Evolutionary conservation across 2,797 vertebrate genomes (phyloP).

Genomic region (Poecilia gillii): DNA sequence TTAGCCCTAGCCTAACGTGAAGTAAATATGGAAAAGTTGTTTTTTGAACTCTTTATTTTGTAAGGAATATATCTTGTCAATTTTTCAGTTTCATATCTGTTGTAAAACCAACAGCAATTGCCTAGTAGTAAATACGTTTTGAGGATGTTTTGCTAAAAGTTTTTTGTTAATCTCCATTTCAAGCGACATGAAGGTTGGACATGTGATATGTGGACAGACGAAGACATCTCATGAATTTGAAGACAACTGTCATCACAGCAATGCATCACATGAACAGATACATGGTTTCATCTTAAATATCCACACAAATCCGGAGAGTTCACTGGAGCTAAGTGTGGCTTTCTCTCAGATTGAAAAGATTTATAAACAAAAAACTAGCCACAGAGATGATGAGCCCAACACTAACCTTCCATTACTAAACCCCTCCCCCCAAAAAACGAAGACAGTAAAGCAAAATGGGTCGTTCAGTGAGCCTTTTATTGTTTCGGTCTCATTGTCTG

Average conservation of each 20-base stretch:
- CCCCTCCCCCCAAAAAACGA: background rate
- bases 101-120: background rate
- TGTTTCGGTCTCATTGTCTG: background rate
- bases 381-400: slow-evolving; percentile 17
- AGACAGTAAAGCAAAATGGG: slow-evolving; percentile 7
- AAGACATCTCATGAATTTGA: background rate
- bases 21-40: background rate
- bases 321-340: slow-evolving; percentile 19
- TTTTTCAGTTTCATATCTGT: background rate
- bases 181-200: background rate
- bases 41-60: background rate
- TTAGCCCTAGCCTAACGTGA: background rate
- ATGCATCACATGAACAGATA: background rate
- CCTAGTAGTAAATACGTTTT: background rate
- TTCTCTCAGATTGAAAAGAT: slow-evolving; percentile 19
- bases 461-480: slow-evolving; percentile 2
- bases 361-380: slow-evolving; percentile 27
- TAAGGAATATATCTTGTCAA: background rate
- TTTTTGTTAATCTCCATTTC: background rate
- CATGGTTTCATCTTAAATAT: background rate
- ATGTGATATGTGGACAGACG: background rate
- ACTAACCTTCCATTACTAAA: slow-evolving; percentile 15
- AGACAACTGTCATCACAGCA: background rate
- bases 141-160: background rate
- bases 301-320: slow-evolving; percentile 20